Evolutionary conservation across 2,113 vertebrate genomes (phyloP), one percentile per base, ranked within the genome.

Genomic region (Ahaetulla prasina): DNA sequence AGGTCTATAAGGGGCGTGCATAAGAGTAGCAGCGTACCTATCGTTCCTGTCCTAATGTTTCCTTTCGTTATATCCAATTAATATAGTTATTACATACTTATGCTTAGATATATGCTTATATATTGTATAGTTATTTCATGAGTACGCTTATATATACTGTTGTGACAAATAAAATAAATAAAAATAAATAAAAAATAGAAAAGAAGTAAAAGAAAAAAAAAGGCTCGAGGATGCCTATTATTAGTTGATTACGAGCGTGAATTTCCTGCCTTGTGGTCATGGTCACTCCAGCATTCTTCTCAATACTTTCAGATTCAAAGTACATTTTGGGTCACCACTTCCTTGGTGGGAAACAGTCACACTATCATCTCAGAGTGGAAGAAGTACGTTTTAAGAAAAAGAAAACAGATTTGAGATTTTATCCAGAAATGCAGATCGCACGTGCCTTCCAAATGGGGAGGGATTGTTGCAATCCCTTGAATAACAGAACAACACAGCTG

Each of bases 261-360:
- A 27, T 60, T 93, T 93, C 93, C 90, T 85, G 87, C 90, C 43
- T 91, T 91, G 90, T 35, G 93, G 90, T 89, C 47, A 63, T 25
- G 25, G 52, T 30, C 53, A 45, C 90, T 85, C 43, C n/a, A 53
- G 87, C 43, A 39, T 85, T 84, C 47, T 57, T 23, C 35, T 39
- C n/a, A 43, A 84, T 43, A 52, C 86, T 89, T 85, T 89, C 90
- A 63, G 74, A 87, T 63, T 89, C 43, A 85, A 16, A 63, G 30
- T 6, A 84, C 52, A 3, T 10, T 23, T 91, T 3, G 45, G 27
- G 86, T 23, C 50, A 43, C 89, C 63, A 8, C 89, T 93, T 93
- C 92, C 90, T 89, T 39, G 20, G 52, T 27, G 43, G 63, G 85
- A 43, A 23, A 35, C 20, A 25, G 68, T 49, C 22, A 85, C 14